Conservation (phyloP, 2,888 invertebrate genomes). For the Melangyna quadrimaculata region DNA sequence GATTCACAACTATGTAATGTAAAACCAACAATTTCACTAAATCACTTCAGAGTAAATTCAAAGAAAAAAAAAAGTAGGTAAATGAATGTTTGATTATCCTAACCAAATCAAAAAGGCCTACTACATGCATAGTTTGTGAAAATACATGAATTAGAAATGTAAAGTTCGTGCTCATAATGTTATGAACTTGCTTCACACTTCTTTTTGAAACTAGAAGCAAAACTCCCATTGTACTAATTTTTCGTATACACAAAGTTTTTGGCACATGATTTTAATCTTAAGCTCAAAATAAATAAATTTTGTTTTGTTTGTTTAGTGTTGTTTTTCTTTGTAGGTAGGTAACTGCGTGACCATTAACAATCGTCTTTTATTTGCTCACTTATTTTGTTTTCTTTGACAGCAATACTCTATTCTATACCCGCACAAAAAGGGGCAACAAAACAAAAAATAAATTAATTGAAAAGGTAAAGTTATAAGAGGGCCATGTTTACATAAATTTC, state of each 20-base stretch:
- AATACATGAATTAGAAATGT: slow-evolving; percentile 11
- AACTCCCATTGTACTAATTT: slow-evolving; percentile 35
- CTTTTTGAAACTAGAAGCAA: slow-evolving; percentile 21
- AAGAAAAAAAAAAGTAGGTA: too few relatives aligned
- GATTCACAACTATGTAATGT: too few relatives aligned
- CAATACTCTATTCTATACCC: neutral
- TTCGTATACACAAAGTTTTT: slow-evolving; percentile 16
- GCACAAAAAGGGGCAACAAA: neutral
- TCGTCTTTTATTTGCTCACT: slow-evolving; percentile 50
- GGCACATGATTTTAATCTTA: slow-evolving; percentile 46
- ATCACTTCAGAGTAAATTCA: neutral
- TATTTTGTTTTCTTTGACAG: slow-evolving; percentile 12
- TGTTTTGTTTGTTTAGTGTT: slow-evolving; percentile 7
- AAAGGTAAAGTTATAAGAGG: slow-evolving; percentile 44
- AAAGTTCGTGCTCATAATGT: neutral
- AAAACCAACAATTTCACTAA: neutral
- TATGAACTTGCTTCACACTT: slow-evolving; percentile 52
- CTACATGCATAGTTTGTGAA: neutral
- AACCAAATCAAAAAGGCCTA: slow-evolving; percentile 10
- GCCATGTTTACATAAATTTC: slow-evolving; percentile 56
- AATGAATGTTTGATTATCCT: neutral
- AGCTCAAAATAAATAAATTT: slow-evolving; percentile 18
- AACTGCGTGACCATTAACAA: slow-evolving; percentile 64
- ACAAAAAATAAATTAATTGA: slow-evolving; percentile 43
- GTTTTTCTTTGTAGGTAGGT: neutral